Evolutionary conservation across 2,888 invertebrate genomes (phyloP).

Genomic region (Synanthedon andrenaeformis): DNA sequence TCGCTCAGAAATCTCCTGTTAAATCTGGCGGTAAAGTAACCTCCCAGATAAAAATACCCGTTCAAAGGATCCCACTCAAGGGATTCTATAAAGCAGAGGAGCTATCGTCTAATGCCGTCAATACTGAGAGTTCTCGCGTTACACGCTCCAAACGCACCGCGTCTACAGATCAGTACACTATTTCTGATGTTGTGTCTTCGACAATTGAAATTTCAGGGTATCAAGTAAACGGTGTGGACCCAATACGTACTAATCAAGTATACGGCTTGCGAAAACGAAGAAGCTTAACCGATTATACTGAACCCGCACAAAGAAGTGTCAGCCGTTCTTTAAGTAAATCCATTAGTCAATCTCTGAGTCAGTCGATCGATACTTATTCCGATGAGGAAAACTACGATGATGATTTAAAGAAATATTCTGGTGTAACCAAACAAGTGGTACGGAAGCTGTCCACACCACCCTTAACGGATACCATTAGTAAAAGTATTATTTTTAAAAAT

Average conservation of each 20-base stretch:
- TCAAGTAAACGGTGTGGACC: conserved; percentile 38
- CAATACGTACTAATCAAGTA: conserved; percentile 20
- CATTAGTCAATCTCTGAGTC: conserved; percentile 45
- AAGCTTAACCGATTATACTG: conserved; percentile 26
- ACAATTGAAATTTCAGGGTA: conserved; percentile 24
- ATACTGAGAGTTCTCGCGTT: conserved; percentile 30
- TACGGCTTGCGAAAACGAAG: conserved; percentile 36
- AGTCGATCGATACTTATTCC: conserved; percentile 46
- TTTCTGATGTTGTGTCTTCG: conserved; percentile 9
- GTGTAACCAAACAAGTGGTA: conserved; percentile 16
- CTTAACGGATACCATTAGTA: conserved; percentile 33
- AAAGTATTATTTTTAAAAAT: conserved; percentile 22
- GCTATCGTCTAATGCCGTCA: conserved; percentile 19
- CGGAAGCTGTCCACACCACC: conserved; percentile 53
- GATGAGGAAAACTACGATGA: conserved; percentile 52
- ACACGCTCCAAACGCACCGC: conserved; percentile 44
- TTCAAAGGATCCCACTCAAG: background rate
- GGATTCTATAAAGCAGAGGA: conserved; percentile 7
- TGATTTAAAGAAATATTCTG: conserved; percentile 24
- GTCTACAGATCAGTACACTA: conserved; percentile 20
- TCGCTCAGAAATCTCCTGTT: conserved; percentile 35
- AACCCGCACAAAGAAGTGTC: background rate
- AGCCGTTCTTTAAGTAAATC: conserved; percentile 33
- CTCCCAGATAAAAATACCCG: conserved; percentile 17
- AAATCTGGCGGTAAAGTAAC: conserved; percentile 36